These are phyloP conservation scores for Caenorhabditis sp. DNA, from an alignment of 2,888 invertebrate species.

Conservation along the genomic window DNA sequence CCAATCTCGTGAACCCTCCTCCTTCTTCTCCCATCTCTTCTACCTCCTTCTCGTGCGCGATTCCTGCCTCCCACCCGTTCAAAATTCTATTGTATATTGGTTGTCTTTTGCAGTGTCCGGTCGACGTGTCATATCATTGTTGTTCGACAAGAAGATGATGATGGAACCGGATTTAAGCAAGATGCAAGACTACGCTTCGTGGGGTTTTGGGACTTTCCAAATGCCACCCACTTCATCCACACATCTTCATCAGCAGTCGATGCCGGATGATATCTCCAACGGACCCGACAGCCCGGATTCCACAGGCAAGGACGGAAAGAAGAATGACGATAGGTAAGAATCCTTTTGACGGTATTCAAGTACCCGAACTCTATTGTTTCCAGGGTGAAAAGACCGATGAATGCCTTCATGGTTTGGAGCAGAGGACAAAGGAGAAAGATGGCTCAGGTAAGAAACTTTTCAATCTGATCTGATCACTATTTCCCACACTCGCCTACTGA, in stretches of 20 bases:
- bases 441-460: conserved; percentile 72
- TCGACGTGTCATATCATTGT: conserved; percentile 58
- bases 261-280: conserved; percentile 55
- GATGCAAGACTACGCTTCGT: conserved; percentile 60
- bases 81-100: conserved; percentile 59
- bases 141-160: conserved; percentile 59
- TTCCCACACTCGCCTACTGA: conserved; percentile 47
- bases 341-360: background rate
- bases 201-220: conserved; percentile 53
- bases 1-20: conserved; percentile 43
- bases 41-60: conserved; percentile 38
- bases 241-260: conserved; percentile 38
- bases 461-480: background rate
- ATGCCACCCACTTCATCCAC: conserved; percentile 56
- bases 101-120: conserved; percentile 58
- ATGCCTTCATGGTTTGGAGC: conserved; percentile 79
- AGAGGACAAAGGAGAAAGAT: conserved; percentile 78
- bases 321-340: conserved; percentile 70
- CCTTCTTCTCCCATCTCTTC: conserved; percentile 30
- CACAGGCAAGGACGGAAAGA: conserved; percentile 64
- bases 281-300: conserved; percentile 66
- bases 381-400: conserved; percentile 78
- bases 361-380: conserved; percentile 6
- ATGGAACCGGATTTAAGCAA: conserved; percentile 65
- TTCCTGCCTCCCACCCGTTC: conserved; percentile 21